Percentiles rank a stretch among this genome's conserved stretches.
These are phyloP conservation scores for Pipistrellus kuhlii DNA, from an alignment of 2,797 vertebrate genomes.

Conservation along the genomic window DNA sequence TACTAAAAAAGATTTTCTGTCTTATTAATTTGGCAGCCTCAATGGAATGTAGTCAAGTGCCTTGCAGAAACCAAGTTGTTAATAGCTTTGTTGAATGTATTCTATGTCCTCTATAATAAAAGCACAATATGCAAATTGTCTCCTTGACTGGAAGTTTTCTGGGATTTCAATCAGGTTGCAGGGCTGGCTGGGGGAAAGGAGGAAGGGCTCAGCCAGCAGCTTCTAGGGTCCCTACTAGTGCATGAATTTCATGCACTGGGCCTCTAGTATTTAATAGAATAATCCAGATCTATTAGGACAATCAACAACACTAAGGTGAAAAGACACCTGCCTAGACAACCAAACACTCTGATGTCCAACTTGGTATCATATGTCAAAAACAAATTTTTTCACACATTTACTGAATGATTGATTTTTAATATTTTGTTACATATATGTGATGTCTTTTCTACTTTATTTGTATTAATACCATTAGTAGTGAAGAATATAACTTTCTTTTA, in stretches of 20 bases:
- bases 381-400: background rate
- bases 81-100: background rate
- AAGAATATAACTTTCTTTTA: conserved; percentile 28
- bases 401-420: background rate
- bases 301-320: background rate
- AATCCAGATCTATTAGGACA: background rate
- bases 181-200: no score
- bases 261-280: background rate
- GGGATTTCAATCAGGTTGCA: no score
- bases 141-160: no score
- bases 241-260: no score
- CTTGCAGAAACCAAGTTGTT: background rate
- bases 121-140: no score
- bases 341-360: background rate
- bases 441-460: background rate
- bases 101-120: background rate
- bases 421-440: background rate
- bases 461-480: background rate
- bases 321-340: background rate
- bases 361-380: background rate
- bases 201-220: no score
- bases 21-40: background rate
- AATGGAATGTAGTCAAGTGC: background rate
- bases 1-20: background rate
- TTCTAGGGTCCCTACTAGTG: no score